A percentile compares a stretch with the other conserved stretches of the same genome.
These are phyloP conservation scores for Colossoma macropomum DNA, from an alignment of 2,113 vertebrate species.

Conservation along the genomic window DNA sequence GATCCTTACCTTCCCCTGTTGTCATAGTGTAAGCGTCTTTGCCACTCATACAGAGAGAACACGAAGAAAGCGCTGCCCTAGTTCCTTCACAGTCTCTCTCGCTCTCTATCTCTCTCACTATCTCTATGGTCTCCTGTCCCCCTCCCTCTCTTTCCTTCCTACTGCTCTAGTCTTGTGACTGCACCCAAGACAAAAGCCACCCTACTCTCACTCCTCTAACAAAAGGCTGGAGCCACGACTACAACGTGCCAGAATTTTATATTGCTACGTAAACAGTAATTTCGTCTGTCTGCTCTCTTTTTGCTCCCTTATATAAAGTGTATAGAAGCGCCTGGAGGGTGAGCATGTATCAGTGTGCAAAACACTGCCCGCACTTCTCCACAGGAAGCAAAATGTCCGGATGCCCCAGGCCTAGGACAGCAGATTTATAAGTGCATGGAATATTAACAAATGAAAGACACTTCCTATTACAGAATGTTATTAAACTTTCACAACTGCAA, in stretches of 20 bases:
- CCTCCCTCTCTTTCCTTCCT: conserved; percentile 63
- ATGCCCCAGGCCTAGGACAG: not conserved
- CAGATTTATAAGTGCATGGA: conserved; percentile 14
- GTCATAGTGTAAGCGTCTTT: conserved; percentile 77
- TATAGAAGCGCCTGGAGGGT: not conserved
- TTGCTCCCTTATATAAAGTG: not conserved
- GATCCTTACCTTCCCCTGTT: conserved; percentile 86
- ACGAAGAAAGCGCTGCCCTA: conserved; percentile 42
- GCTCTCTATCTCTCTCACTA: conserved; percentile 48
- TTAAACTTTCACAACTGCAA: conserved; percentile 1
- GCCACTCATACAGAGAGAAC: conserved; percentile 56
- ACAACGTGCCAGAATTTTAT: not conserved
- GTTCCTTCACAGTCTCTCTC: conserved; percentile 10
- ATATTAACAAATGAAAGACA: conserved; percentile 14
- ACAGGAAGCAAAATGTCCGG: conserved; percentile 25
- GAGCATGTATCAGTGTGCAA: not conserved
- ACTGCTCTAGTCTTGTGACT: conserved; percentile 66
- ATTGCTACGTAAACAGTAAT: not conserved
- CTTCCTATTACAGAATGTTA: conserved; percentile 4
- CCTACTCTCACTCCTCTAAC: conserved; percentile 70
- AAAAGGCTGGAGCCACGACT: conserved; percentile 66
- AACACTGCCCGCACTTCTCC: not conserved
- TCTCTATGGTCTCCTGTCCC: conserved; percentile 59
- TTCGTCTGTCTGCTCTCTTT: not conserved
- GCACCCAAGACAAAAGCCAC: conserved; percentile 64